Conservation (phyloP, 2,113 vertebrate genomes). For the Sardina pilchardus region DNA sequence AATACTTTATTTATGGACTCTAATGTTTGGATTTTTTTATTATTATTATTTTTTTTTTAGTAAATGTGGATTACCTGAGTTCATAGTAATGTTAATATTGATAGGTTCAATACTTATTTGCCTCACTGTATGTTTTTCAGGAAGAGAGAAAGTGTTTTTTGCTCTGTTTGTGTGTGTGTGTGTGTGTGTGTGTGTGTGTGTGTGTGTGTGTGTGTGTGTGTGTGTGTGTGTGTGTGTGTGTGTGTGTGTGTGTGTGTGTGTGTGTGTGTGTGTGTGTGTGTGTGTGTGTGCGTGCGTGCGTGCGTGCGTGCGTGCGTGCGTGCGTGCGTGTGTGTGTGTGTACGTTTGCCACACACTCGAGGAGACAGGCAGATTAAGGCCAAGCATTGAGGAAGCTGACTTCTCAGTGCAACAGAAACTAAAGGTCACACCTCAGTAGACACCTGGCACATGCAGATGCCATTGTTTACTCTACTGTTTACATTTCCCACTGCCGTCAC, state of each 20-base stretch:
- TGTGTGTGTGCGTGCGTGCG: conserved; percentile 15
- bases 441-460: conserved; percentile 1
- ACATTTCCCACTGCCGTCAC: not conserved
- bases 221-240: not conserved
- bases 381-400: not conserved
- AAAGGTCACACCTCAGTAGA: not conserved
- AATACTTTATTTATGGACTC: too few species aligned
- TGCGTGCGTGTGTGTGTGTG: conserved; percentile 10
- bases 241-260: conserved; percentile 12
- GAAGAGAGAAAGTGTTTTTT: too few species aligned
- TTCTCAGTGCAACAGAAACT: not conserved
- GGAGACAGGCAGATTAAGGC: conserved; percentile 3
- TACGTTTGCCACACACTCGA: not conserved
- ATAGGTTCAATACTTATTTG: too few species aligned
- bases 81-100: too few species aligned
- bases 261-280: conserved; percentile 10
- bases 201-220: not conserved
- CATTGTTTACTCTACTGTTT: not conserved
- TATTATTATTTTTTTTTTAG: too few species aligned
- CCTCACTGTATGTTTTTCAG: too few species aligned
- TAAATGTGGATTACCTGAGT: too few species aligned
- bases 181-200: too few species aligned
- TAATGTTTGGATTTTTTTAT: too few species aligned
- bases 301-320: not conserved
- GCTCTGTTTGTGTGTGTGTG: too few species aligned